Evolutionary conservation across 92 coral and sea anemone genomes (phyloP), one percentile per base, ranked within the genome.

Genomic region (Ricordea florida): DNA sequence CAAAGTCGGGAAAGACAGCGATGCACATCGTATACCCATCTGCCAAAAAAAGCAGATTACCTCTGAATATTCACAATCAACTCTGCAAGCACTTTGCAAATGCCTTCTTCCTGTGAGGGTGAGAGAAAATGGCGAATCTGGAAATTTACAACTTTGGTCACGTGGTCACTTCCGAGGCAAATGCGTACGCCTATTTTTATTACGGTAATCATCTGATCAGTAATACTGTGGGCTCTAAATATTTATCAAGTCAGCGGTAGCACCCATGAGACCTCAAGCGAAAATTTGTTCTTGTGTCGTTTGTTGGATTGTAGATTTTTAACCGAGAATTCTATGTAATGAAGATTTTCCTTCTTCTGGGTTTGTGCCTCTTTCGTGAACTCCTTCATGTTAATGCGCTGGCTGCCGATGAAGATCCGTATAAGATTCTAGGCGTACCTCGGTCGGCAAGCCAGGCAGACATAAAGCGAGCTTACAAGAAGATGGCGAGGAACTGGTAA

Each of bases 401-500:
- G 31, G 79, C 57, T 36, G 38, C 74, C 26, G 72, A 65, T 52
- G 97, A 92, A 25, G 99, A 92, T 62, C 97, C 93, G 9, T 96
- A 96, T 52, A 50, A 82, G 25, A 63, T 86, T 1, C 88, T 96
- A 45, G 97, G 99, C 50, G 96, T 96, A 0, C 49, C 91, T 34
- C 92, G 97, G 5, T 80, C 88, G 11, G 97, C 99, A 40, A 85
- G 88, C 36, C 69, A 66, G 5, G 83, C 74, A 29, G 94, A 89
- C 52, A 87, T 96, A 45, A 96, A 93, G 62, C 73, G 62, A 66
- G 94, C 99, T 48, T 92, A 96, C 72, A 91, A 90, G 81, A 88
- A 87, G 67, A 74, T 96, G 32, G 99, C 99, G 3, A 76, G 93
- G 67, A 93, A 96, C 67, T 96, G 99, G 99, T 96, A 85, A 57